Evolutionary conservation across 2,888 invertebrate species (phyloP).

Genomic region (Chloroclysta siterata): DNA sequence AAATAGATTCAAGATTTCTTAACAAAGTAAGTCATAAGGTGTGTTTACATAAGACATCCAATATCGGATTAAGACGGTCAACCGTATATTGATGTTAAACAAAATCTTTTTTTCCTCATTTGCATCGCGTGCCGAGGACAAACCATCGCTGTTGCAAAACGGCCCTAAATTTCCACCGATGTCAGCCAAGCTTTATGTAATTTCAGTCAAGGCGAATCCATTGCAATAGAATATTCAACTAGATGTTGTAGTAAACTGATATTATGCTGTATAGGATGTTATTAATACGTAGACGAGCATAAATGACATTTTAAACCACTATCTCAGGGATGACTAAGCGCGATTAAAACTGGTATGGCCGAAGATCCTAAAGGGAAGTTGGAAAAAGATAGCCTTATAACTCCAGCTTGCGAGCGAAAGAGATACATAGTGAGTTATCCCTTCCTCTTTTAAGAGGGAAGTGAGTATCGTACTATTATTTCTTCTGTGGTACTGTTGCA

Average conservation of each 20-base stretch:
- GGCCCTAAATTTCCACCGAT: slow-evolving; percentile 41
- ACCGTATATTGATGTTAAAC: slow-evolving; percentile 35
- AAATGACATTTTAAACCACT: slow-evolving; percentile 71
- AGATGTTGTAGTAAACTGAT: slow-evolving; percentile 29
- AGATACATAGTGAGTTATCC: slow-evolving; percentile 53
- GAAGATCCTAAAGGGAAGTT: slow-evolving; percentile 59
- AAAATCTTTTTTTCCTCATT: slow-evolving; percentile 33
- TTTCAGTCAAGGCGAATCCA: slow-evolving; percentile 47
- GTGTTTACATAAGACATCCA: background rate
- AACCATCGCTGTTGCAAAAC: slow-evolving; percentile 34
- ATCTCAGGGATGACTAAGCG: slow-evolving; percentile 75
- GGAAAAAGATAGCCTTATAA: slow-evolving; percentile 51
- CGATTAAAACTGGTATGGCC: slow-evolving; percentile 67
- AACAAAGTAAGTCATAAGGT: background rate
- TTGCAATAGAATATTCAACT: slow-evolving; percentile 55
- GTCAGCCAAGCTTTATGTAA: slow-evolving; percentile 45
- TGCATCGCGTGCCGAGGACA: slow-evolving; percentile 35
- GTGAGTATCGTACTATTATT: slow-evolving; percentile 49
- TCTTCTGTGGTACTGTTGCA: slow-evolving; percentile 47
- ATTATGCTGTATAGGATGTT: slow-evolving; percentile 6
- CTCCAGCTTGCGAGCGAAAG: slow-evolving; percentile 46
- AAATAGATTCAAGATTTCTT: background rate
- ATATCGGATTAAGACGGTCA: slow-evolving; percentile 2
- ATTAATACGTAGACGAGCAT: slow-evolving; percentile 42
- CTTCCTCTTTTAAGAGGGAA: slow-evolving; percentile 66